phyloP scores from a whole-genome alignment of 2,113 vertebrate genomes.

The Formicarius rufipectus region DNA sequence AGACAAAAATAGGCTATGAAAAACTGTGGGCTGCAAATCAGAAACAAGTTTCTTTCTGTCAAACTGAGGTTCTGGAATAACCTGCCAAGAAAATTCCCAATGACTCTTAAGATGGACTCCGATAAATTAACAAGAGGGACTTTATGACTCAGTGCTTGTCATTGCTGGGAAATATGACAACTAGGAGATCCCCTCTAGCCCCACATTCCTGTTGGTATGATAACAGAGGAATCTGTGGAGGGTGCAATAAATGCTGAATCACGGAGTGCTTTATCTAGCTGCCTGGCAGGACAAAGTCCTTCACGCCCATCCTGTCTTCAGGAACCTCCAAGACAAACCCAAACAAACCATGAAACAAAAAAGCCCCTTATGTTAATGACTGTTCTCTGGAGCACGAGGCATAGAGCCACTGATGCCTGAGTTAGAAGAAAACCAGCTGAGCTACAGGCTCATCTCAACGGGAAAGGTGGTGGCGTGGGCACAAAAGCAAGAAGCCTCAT shows the following conservation, averaged over 20 bases:
- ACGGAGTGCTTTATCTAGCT: conserved; percentile 21
- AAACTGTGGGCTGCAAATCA: conserved; percentile 55
- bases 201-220: conserved; percentile 33
- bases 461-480: not conserved
- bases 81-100: conserved; percentile 49
- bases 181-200: conserved; percentile 55
- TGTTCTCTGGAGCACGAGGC: not conserved
- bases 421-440: not conserved
- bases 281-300: conserved; percentile 40
- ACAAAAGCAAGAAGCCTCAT: not conserved
- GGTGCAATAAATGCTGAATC: conserved; percentile 50
- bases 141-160: conserved; percentile 47
- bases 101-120: conserved; percentile 35
- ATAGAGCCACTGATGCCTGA: not conserved
- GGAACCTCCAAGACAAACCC: not conserved
- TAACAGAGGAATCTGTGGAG: conserved; percentile 37
- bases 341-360: not conserved
- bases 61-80: conserved; percentile 37
- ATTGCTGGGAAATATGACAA: conserved; percentile 13
- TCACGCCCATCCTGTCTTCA: not conserved
- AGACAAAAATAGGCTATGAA: conserved; percentile 56
- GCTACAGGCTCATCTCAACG: not conserved
- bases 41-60: conserved; percentile 55
- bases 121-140: conserved; percentile 50
- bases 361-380: not conserved